Evolutionary conservation across 92 coral and sea anemone genomes (phyloP).

Genomic region (Epizoanthus ramosus): DNA sequence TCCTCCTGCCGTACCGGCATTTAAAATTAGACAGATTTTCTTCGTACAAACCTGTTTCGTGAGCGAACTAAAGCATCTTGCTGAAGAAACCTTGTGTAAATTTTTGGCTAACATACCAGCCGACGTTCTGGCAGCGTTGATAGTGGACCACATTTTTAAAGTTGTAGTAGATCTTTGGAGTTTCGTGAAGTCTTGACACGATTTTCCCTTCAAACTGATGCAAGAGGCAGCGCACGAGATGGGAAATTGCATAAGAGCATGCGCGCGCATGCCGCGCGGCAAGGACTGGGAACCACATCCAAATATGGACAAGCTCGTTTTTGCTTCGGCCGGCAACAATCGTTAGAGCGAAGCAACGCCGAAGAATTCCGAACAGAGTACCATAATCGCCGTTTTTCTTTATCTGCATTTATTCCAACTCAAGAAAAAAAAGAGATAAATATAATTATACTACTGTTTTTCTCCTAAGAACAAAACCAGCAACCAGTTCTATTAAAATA

Average conservation of each 20-base stretch:
- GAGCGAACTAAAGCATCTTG: constrained; percentile 33
- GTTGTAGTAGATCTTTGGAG: background rate
- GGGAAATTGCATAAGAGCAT: constrained; percentile 14
- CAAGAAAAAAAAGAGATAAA: too few relatives aligned
- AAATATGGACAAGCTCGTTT: background rate
- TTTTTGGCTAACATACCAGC: constrained; percentile 60
- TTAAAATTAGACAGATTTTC: background rate
- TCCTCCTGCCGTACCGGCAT: background rate
- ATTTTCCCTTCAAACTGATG: constrained; percentile 15
- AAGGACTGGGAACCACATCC: background rate
- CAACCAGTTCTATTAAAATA: too few relatives aligned
- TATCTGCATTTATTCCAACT: too few relatives aligned
- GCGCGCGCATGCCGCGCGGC: constrained; percentile 33
- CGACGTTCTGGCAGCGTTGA: constrained; percentile 68
- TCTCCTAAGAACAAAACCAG: too few relatives aligned
- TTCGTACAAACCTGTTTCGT: constrained; percentile 19
- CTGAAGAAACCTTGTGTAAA: constrained; percentile 13
- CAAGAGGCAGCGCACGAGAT: constrained; percentile 29
- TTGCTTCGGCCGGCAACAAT: constrained; percentile 21
- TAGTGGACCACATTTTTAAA: constrained; percentile 66
- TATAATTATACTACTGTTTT: too few relatives aligned
- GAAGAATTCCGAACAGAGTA: background rate
- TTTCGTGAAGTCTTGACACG: too few relatives aligned
- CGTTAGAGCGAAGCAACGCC: too few relatives aligned
- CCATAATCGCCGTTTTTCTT: too few relatives aligned